phyloP scores from a whole-genome alignment of 2,113 vertebrate genomes.

The Silurus asotus region DNA sequence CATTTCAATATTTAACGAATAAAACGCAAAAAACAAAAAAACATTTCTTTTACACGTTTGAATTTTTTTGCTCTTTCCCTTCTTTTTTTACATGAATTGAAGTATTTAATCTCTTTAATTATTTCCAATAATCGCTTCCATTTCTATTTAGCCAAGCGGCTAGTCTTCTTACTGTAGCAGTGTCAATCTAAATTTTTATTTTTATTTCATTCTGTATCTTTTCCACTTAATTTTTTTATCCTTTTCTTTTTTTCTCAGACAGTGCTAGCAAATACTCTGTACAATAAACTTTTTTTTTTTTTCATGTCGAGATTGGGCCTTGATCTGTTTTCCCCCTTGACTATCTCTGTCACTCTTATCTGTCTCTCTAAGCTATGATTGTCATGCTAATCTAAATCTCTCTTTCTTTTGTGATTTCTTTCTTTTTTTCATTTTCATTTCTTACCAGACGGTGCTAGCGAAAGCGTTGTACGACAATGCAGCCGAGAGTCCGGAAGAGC shows the following conservation, averaged over 20 bases:
- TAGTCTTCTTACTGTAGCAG: neutral
- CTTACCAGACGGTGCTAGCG: conserved; percentile 82
- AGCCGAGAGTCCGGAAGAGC: conserved; percentile 86
- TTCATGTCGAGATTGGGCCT: neutral
- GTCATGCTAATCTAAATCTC: neutral
- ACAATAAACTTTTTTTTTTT: conserved; percentile 67
- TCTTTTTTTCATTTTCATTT: neutral
- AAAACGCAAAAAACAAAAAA: too few relatives aligned
- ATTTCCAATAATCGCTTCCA: neutral
- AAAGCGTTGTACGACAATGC: conserved; percentile 89
- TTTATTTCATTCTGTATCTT: neutral
- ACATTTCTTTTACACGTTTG: too few relatives aligned
- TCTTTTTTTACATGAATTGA: neutral
- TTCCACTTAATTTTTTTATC: neutral
- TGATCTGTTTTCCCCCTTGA: neutral
- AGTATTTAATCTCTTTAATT: neutral
- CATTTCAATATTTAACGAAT: neutral
- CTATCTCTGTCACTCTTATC: neutral
- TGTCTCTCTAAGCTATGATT: neutral
- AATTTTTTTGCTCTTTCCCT: neutral
- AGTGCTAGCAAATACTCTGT: conserved; percentile 84
- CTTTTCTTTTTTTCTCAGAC: conserved; percentile 64
- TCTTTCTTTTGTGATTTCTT: neutral
- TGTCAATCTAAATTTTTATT: neutral
- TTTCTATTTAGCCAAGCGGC: neutral